Conservation (phyloP, 2,888 invertebrate species). For the Liposcelis brunnea region DNA sequence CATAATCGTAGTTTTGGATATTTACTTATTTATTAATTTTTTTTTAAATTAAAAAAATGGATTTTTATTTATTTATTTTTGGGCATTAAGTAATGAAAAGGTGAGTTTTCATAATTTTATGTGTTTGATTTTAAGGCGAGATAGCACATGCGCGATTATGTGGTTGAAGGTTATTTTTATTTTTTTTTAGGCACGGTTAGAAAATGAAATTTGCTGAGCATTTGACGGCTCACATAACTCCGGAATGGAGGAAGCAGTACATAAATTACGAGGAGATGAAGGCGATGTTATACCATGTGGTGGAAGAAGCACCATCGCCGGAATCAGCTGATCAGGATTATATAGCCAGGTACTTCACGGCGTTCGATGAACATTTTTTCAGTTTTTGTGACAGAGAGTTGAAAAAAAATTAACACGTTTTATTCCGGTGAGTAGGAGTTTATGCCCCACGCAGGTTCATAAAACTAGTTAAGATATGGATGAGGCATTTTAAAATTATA, state of each 20-base stretch:
- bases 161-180: too few species aligned
- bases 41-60: too few species aligned
- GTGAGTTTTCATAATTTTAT: too few species aligned
- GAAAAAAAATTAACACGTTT: slow-evolving; percentile 75
- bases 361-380: slow-evolving; percentile 73
- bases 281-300: slow-evolving; percentile 58
- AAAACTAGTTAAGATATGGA: not conserved
- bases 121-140: too few species aligned
- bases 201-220: slow-evolving; percentile 84
- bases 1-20: too few species aligned
- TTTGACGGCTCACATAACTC: slow-evolving; percentile 72
- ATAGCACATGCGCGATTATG: too few species aligned
- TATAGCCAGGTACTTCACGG: slow-evolving; percentile 51
- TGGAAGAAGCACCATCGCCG: slow-evolving; percentile 58
- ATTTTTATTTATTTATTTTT: too few species aligned
- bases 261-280: slow-evolving; percentile 72
- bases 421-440: slow-evolving; percentile 40
- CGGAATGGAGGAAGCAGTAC: slow-evolving; percentile 84
- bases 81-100: too few species aligned
- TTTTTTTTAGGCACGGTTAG: not conserved
- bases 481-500: not conserved
- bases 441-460: not conserved
- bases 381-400: slow-evolving; percentile 71
- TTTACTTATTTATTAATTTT: too few species aligned
- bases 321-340: slow-evolving; percentile 55